A percentile compares a stretch with the other conserved stretches of the same genome.
Conservation (phyloP, 2,113 vertebrate genomes). For the Apeltes quadracus region DNA sequence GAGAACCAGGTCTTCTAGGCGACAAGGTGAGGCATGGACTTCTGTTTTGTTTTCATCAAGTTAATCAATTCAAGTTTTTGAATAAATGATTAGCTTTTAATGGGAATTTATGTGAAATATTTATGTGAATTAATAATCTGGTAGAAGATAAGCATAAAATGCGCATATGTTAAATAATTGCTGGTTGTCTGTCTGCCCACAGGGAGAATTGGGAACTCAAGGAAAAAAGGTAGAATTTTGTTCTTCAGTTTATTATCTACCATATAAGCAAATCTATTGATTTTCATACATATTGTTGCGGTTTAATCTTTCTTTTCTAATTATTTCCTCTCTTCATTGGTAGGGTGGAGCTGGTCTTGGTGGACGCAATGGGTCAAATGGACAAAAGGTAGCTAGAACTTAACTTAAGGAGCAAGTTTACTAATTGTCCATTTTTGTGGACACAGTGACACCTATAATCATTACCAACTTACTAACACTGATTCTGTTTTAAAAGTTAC, state of each 20-base stretch:
- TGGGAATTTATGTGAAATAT: not conserved
- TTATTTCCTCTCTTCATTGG: slow-evolving; percentile 11
- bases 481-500: not conserved
- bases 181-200: slow-evolving; percentile 40
- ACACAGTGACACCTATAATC: not conserved
- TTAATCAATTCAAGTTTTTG: not conserved
- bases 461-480: not conserved
- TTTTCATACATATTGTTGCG: not conserved
- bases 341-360: slow-evolving; percentile 71
- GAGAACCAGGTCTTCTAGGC: slow-evolving; percentile 74
- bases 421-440: not conserved
- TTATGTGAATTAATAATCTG: not conserved
- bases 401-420: not conserved
- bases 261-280: not conserved
- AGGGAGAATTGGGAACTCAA: slow-evolving; percentile 80
- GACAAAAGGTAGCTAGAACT: slow-evolving; percentile 73
- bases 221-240: slow-evolving; percentile 75
- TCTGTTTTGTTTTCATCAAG: not conserved
- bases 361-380: slow-evolving; percentile 82
- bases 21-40: slow-evolving; percentile 73
- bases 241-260: not conserved
- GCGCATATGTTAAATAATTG: not conserved
- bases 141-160: not conserved
- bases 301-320: not conserved
- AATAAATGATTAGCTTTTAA: not conserved